phyloP scores from a whole-genome alignment of 2,797 vertebrate genomes.

The Amniataba percoides region DNA sequence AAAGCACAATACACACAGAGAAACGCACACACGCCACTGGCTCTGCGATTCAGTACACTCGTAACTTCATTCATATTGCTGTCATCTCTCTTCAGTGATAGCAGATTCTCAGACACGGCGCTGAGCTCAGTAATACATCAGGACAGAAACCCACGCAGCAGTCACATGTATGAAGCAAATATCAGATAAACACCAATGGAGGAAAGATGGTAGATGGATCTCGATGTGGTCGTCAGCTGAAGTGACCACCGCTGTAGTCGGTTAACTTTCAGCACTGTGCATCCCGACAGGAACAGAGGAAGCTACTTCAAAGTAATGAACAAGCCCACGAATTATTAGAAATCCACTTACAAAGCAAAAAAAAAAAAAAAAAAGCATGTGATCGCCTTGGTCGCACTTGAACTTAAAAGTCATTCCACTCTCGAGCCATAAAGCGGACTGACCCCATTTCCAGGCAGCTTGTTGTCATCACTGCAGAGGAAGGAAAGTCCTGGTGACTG shows the following conservation, averaged over 20 bases:
- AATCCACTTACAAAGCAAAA: conserved; percentile 11
- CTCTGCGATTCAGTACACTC: not conserved
- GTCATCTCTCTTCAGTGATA: not conserved
- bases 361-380: not conserved
- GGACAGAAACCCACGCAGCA: not conserved
- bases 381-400: not conserved
- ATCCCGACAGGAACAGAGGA: not conserved
- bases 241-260: not conserved
- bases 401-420: not conserved
- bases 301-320: not conserved
- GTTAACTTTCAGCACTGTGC: not conserved
- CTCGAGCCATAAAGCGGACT: not conserved
- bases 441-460: conserved; percentile 5
- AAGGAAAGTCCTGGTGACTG: conserved; percentile 3
- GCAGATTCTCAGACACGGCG: not conserved
- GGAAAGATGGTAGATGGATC: not conserved
- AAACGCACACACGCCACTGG: not conserved
- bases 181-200: not conserved
- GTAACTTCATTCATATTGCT: not conserved
- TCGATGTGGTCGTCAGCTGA: not conserved
- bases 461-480: not conserved
- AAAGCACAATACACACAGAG: not conserved
- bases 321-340: not conserved
- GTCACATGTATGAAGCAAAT: not conserved
- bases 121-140: not conserved